Evolutionary conservation across 2,113 vertebrate genomes (phyloP), one percentile per base, ranked within the genome.

Genomic region (Cyprinodon tularosa): DNA sequence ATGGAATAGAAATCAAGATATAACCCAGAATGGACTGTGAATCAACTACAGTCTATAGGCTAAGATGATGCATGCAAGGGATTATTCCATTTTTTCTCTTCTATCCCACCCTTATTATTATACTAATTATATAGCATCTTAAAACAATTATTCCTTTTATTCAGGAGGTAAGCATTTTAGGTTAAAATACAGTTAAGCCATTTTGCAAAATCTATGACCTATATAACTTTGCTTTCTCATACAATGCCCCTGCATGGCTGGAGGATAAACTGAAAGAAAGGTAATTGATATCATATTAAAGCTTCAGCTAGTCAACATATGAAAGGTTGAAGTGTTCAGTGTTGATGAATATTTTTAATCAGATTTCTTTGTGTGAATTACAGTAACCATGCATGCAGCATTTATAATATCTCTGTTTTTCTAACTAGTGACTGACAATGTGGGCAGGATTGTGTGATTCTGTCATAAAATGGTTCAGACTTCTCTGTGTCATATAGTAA

Each of bases 1-100:
- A 89, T 88, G 87, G 87, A 91, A 91, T 86, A 87, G 87, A 91
- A 89, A 93, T 90, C 83, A 22, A 90, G 88, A 92, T 88, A 91
- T 84, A 82, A 40, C 66, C 68, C 82, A 61, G 78, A 76, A 87
- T 84, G 78, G 84, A 82, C 84, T 89, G 74, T 75, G 86, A 88
- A 82, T 89, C 71, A 70, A 72, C 78, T 83, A 82, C 76, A 77
- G 75, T 70, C 71, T 81, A 76, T 82, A 84, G 84, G 69, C 84
- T 78, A 47, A 83, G 65, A 72, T 48, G 68, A 77, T 42, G 80
- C 62, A 60, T 36, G 74, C 62, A 61, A 47, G 57, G 42, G 66
- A 68, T 68, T 44, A 66, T 78, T 78, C 71, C 60, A 29, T 66
- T 74, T 70, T 48, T 66, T 38, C 3, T 62, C 76, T 62, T 72